Base-by-base conservation (phyloP, 2,888 invertebrate species). In the Slavum lentiscoides region DNA sequence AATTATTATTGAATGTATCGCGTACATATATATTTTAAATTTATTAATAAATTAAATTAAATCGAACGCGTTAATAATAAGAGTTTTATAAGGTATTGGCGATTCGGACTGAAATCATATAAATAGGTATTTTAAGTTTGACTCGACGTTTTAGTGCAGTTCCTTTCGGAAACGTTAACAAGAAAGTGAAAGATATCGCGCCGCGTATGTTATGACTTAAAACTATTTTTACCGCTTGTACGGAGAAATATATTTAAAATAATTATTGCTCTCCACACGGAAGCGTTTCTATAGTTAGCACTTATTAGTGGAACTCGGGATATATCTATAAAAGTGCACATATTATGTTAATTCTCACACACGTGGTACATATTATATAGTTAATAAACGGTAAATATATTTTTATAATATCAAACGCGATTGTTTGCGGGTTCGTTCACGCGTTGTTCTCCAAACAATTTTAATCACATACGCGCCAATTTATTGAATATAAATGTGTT, bases 281-380 rank as follows among this genome's bases (percentile, higher is more conserved):
- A 30, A 69, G 30, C 30, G 53, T 17, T 73, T 61, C 17, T 61
- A 30, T 30, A 73, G 15, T 73, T 61, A 73, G 13, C 61, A 61
- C 23, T 23, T 58, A 43, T 43, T 61, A 61, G 61, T 69, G 13
- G 23, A 43, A 73, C 72, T 59, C 23, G 43, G 59, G 43, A 43
- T 9, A 7, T 55, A 55, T 55, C 19, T 55, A 15, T 61, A 23
- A 4, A 59, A 61, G 21, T 43, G 43, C 15, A 9, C 30, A 53
- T 30, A 30, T 30, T 53, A 30, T 53, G 53, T 73, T 73, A 11
- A 59, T 61, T 23, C 43, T 43, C 19, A 73, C 23, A 59, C 23
- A 59, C 19, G 61, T 61, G 61, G 6, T 61, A 73, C 61, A 13
- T 43, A 23, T 23, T 62, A 49, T 13, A 30, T 30, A 30, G 30